Evolutionary conservation across 1,140 invertebrate genomes (phyloP), one percentile per base, ranked within the genome.

Genomic region (Rhagoletis pomonella): DNA sequence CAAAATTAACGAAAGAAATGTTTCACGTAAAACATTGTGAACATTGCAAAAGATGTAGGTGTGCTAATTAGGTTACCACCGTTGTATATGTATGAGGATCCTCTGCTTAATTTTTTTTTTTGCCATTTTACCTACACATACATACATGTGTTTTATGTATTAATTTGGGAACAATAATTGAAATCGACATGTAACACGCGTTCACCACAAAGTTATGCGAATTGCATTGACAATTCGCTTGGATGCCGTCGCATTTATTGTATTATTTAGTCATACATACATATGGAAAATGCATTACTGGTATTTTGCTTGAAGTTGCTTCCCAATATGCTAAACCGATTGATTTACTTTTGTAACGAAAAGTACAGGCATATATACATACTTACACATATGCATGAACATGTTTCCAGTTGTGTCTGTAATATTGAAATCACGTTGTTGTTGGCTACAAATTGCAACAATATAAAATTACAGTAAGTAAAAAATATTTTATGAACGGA

Each of bases 131-230:
- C 29, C 29, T 29, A 29, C 29, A 29, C 29, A 29, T 29, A 29
- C 64, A 10, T 42, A 29, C 29, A 67, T 29, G 39, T n/a, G 19
- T 39, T 67, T 4, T 73, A 6, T 47, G 55, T 92, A 91, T 91
- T 91, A 92, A 92, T 92, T 92, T 92, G 91, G 89, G 90, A 92
- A 91, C 91, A 92, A 92, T 91, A 55, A 85, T 89, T 89, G 91
- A 89, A 91, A 92, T 91, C 90, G 91, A 92, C 91, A 92, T 91
- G 91, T 92, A 91, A 92, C 91, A 92, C 91, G 91, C 90, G 91
- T 91, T 90, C 90, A 67, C 87, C 44, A 90, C 89, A 91, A 91
- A 91, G 91, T 92, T 92, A 91, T 92, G 81, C 89, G 91, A 92
- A 92, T 92, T 91, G 91, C 89, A 91, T 90, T 90, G 89, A 73